Conservation (phyloP, 2,113 vertebrate species). For the Gallinago jamesoni region DNA sequence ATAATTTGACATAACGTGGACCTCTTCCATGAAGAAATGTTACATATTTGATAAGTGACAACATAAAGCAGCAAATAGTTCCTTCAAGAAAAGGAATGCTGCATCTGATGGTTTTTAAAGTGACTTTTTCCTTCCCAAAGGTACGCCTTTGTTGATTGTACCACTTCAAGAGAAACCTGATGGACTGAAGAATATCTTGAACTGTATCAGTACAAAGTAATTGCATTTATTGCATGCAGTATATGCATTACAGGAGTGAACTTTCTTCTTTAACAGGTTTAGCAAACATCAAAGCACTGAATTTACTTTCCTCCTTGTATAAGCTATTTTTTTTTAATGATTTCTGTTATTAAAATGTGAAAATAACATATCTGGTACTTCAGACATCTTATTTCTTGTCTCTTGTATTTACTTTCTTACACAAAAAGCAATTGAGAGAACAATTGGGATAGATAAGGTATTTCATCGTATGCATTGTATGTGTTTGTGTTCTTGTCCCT, state of each 20-base stretch:
- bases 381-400: not conserved
- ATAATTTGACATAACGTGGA: not conserved
- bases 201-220: not conserved
- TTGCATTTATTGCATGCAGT: not conserved
- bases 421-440: not conserved
- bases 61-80: not conserved
- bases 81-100: not conserved
- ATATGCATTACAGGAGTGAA: not conserved
- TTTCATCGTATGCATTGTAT: fast-evolving
- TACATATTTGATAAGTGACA: not conserved
- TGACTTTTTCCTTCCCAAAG: not conserved
- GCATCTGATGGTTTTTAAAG: not conserved
- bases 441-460: not conserved
- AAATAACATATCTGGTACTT: not conserved
- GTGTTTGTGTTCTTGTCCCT: not conserved
- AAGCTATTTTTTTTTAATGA: not conserved
- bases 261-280: not conserved
- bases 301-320: not conserved
- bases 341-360: not conserved
- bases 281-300: not conserved
- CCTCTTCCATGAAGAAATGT: not conserved
- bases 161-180: not conserved
- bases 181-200: not conserved
- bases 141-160: not conserved
- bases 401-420: not conserved